Evolutionary conservation across 2,888 invertebrate genomes (phyloP).

Genomic region (Hipparchia semele): DNA sequence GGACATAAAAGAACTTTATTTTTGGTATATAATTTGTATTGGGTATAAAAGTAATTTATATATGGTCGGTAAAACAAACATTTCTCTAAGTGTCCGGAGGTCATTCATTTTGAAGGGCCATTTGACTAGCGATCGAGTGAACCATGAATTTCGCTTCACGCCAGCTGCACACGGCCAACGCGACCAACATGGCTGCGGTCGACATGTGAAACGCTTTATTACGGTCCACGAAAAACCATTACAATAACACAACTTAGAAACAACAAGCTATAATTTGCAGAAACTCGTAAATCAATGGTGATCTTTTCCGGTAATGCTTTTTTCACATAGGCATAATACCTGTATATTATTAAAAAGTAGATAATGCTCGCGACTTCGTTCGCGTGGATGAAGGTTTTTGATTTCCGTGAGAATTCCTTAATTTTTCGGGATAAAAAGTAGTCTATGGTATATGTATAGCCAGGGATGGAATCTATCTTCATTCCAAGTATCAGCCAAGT

Average conservation of each 20-base stretch:
- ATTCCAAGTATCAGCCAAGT: too few relatives aligned
- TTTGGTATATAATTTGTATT: too few relatives aligned
- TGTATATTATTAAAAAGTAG: too few relatives aligned
- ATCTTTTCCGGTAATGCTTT: neutral
- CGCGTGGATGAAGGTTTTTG: too few relatives aligned
- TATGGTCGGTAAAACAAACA: constrained; percentile 34
- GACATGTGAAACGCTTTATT: constrained; percentile 79
- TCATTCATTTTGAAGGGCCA: constrained; percentile 79
- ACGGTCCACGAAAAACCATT: constrained; percentile 72
- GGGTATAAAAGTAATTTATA: neutral
- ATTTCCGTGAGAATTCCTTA: too few relatives aligned
- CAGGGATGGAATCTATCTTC: too few relatives aligned
- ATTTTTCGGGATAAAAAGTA: too few relatives aligned
- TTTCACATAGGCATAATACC: too few relatives aligned
- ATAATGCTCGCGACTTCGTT: too few relatives aligned
- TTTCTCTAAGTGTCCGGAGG: constrained; percentile 71
- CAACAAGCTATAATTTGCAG: constrained; percentile 39
- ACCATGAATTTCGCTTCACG: constrained; percentile 79
- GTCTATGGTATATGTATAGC: too few relatives aligned
- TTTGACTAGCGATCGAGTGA: constrained; percentile 79
- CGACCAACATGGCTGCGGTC: constrained; percentile 60
- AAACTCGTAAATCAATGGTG: constrained; percentile 7
- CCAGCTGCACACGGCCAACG: constrained; percentile 75
- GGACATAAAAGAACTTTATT: too few relatives aligned
- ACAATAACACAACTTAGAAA: constrained; percentile 61